phyloP scores from a whole-genome alignment of 2,113 vertebrate genomes.

The Hydrolagus affinis region DNA sequence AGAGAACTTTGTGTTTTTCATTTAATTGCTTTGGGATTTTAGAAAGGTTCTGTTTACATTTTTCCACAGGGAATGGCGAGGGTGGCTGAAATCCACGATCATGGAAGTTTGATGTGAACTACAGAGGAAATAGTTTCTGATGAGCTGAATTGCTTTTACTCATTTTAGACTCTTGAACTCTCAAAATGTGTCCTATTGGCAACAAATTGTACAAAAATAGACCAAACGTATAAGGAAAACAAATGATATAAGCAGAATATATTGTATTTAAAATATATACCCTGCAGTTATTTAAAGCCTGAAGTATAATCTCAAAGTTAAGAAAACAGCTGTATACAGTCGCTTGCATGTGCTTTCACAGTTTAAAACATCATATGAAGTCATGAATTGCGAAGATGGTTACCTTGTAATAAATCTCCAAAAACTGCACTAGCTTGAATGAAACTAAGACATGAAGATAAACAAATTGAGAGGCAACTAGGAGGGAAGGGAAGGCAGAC shows the following conservation, averaged over 20 bases:
- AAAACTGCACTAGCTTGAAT: not conserved
- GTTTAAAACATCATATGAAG: not conserved
- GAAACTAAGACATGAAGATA: not conserved
- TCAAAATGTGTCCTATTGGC: not conserved
- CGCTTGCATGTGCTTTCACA: not conserved
- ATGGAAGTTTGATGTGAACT: no score
- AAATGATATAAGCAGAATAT: not conserved
- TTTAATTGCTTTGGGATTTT: no score
- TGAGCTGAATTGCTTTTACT: no score
- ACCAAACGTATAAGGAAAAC: not conserved
- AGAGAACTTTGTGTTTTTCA: no score
- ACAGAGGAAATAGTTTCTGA: no score
- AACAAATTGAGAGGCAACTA: not conserved
- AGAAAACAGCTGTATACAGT: not conserved
- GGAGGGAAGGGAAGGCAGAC: not conserved
- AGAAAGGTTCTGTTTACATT: no score
- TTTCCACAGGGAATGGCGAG: no score
- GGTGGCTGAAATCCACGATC: no score
- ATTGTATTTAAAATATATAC: no score
- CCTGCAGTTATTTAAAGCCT: not conserved
- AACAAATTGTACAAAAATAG: not conserved
- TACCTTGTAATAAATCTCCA: not conserved
- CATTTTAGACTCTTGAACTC: no score
- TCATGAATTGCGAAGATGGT: not conserved
- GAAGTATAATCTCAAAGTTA: not conserved